Percentiles rank a stretch among this genome's conserved stretches.
These are phyloP conservation scores for Hydra vulgaris DNA, from an alignment of 30 jellyfish, hydroid and myxozoan genomes.

Conservation along the genomic window DNA sequence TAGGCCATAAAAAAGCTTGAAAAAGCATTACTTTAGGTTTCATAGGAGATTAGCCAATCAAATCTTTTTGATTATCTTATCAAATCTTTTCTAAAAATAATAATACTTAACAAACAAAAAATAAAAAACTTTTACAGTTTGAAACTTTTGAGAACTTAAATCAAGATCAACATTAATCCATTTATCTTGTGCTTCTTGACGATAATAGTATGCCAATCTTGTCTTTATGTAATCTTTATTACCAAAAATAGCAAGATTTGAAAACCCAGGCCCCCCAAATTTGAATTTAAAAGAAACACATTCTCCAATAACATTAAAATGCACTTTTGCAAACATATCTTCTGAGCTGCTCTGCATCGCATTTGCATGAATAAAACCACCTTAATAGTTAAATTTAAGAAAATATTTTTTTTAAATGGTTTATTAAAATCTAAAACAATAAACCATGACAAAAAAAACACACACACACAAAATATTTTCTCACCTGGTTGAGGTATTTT, in stretches of 20 bases:
- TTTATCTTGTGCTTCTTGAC: background rate
- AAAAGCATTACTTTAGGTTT: no score
- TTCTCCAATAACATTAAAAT: background rate
- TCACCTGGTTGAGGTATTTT: background rate
- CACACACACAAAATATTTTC: background rate
- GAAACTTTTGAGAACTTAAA: no score
- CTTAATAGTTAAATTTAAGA: background rate
- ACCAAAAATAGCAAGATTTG: background rate
- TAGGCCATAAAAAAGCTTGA: no score
- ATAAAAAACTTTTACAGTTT: no score
- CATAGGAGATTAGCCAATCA: no score
- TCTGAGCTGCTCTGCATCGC: background rate
- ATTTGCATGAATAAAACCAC: background rate
- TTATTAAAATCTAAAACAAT: no score
- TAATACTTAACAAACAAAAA: no score
- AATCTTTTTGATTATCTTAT: no score
- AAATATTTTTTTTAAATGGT: no score
- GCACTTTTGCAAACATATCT: background rate
- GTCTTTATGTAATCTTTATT: no score
- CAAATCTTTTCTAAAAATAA: no score
- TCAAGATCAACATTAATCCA: background rate
- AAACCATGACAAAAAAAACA: background rate
- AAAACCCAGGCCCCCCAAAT: background rate
- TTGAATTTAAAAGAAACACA: background rate
- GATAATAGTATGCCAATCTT: background rate